Evolutionary conservation across 2,888 invertebrate genomes (phyloP), one percentile per base, ranked within the genome.

Genomic region (Eilema caniola): DNA sequence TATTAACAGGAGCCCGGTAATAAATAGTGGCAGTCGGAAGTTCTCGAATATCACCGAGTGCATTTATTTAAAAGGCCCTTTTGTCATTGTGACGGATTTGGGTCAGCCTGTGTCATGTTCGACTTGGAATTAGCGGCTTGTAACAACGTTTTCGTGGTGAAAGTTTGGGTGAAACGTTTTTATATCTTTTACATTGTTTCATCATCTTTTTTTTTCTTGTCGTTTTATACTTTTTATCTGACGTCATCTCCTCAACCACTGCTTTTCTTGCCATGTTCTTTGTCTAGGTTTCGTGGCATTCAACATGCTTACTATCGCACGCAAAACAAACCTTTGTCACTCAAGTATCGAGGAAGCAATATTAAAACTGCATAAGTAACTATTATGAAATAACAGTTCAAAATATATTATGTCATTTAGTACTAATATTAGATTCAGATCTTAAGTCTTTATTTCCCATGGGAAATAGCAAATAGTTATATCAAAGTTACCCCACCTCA

Each of bases 1-100:
- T 77, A 82, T 81, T 77, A 71, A 56, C 28, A 66, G 28, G 53
- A 37, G 64, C 28, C 23, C 23, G 64, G n/a, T 65, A 66, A 69
- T 68, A 53, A 68, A 62, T 71, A 37, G 33, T 57, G 53, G 64
- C 67, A 71, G 69, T 73, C 82, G 72, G 73, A 72, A 73, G 69
- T 80, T 68, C 63, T 64, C 70, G 57, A 68, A 69, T 70, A 64
- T 76, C 69, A 66, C 31, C 16, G 56, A 74, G 62, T 70, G 70
- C 71, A 63, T 73, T 74, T 65, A 74, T 73, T 75, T 70, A 62
- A 73, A 78, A 67, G 70, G 66, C 33, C 65, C 41, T 72, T 73
- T 69, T 61, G 70, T 74, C 41, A 66, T 74, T 67, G 56, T 68
- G 74, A 76, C 67, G 63, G 72, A 73, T 72, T 78, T 28, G 37